Base-by-base conservation (phyloP, 2,113 vertebrate species). In the Grus americana region DNA sequence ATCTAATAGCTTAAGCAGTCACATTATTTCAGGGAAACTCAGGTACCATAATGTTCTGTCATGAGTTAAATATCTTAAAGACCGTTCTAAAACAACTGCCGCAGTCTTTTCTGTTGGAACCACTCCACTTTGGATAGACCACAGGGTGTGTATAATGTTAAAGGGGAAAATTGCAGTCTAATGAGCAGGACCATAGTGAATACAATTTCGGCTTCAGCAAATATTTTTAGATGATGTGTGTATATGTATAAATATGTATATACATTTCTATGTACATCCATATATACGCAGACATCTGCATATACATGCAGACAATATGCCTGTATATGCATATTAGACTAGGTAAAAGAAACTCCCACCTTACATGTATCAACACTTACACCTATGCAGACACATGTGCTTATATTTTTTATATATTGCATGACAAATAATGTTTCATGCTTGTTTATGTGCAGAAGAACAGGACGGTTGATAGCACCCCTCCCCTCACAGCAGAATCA, bases 281-380 rank as follows among this genome's bases (percentile, higher is more conserved):
- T 30, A 30, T 50, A 14, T 38, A 38, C 38, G 4, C 38, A 38
- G 38, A 38, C 38, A 38, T 38, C 38, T 38, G 38, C 54, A 32
- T 52, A 71, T 17, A 47, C 32, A 40, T 21, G 30, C 36, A 72
- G 23, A 38, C 6, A 83, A 70, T 66, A 66, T 66, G 32, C 8
- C 26, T 59, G n/a, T 32, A 55, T 55, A 46, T 49, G 5, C 2
- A 10, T 29, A 29, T 42, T 52, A n/a, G 11, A 67, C 52, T 44
- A 44, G 16, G 5, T 59, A 27, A 54, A 83, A 76, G 75, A 70
- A 0, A 0, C 0, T 5, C 21, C 15, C 16, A 61, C 12, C 4
- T 76, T 36, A 88, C 9, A 11, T 32, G 14, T 30, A 44, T 30
- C 75, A 88, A 20, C 11, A 47, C 44, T 42, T 70, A 47, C 12